phyloP scores from a whole-genome alignment of 2,797 vertebrate species.

The Champsocephalus esox region DNA sequence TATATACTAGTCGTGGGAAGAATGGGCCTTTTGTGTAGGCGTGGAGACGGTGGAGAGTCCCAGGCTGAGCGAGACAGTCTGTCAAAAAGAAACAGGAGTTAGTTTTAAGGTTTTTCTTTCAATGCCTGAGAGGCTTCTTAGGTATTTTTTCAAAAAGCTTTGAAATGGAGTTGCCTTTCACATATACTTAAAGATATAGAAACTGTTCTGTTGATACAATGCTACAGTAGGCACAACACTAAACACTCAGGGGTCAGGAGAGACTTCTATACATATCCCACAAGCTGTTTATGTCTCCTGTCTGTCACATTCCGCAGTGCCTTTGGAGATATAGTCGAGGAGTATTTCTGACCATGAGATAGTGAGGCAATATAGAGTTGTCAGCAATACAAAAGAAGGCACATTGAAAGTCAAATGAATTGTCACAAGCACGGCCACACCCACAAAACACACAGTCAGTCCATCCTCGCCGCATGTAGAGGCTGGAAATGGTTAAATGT shows the following conservation, averaged over 20 bases:
- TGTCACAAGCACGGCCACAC: conserved; percentile 41
- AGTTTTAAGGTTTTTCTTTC: conserved; percentile 65
- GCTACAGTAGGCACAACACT: conserved; percentile 57
- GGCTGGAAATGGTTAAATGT: conserved; percentile 28
- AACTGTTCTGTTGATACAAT: conserved; percentile 54
- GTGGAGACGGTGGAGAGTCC: conserved; percentile 57
- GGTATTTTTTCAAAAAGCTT: conserved; percentile 62
- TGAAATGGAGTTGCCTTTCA: conserved; percentile 71
- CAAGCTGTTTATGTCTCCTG: conserved; percentile 50
- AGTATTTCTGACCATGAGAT: conserved; percentile 58
- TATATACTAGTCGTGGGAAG: conserved; percentile 70
- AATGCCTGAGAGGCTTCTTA: conserved; percentile 52
- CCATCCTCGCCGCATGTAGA: not conserved
- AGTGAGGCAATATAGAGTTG: conserved; percentile 38
- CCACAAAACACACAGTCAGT: conserved; percentile 21
- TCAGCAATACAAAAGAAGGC: conserved; percentile 33
- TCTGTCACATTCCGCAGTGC: conserved; percentile 57
- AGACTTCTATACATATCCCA: conserved; percentile 64
- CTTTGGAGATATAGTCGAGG: conserved; percentile 33
- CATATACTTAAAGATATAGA: conserved; percentile 51
- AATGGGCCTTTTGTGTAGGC: conserved; percentile 73
- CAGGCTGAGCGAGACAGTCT: conserved; percentile 51
- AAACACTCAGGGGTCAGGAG: conserved; percentile 61
- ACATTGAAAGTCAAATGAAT: conserved; percentile 5
- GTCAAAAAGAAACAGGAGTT: conserved; percentile 60